Percentiles rank a stretch among this genome's conserved stretches.
Evolutionary conservation across 1,140 invertebrate genomes (phyloP).

Genomic region (Drosophila fuyamai): DNA sequence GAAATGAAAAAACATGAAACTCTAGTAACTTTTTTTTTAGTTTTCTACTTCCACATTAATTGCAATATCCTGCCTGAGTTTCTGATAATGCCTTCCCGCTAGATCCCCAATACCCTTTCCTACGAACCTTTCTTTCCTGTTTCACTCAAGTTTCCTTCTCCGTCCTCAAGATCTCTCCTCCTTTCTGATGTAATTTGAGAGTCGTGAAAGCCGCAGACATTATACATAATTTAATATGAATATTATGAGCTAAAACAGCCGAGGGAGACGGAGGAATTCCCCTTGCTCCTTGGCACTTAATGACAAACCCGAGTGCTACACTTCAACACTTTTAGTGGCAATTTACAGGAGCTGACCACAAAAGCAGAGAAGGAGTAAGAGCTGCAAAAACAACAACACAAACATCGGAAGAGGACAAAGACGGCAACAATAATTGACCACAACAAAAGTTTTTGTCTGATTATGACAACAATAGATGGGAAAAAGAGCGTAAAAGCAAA

Average conservation of each 20-base stretch:
- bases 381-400: constrained; percentile 14
- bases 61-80: constrained; percentile 9
- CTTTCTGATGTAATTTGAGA: constrained; percentile 70
- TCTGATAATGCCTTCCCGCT: constrained; percentile 1
- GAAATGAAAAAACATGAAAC: no score
- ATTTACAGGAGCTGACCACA: constrained; percentile 81
- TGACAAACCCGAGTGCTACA: constrained; percentile 73
- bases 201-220: constrained; percentile 75
- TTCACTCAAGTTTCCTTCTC: constrained; percentile 2
- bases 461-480: constrained; percentile 53
- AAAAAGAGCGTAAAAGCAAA: background rate
- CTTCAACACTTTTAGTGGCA: constrained; percentile 82
- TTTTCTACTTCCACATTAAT: background rate
- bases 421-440: constrained; percentile 64
- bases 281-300: constrained; percentile 40
- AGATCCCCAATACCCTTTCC: constrained; percentile 16
- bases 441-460: constrained; percentile 65
- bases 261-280: background rate
- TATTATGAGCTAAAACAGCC: constrained; percentile 61
- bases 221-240: constrained; percentile 81
- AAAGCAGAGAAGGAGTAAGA: constrained; percentile 17
- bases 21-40: no score
- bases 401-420: constrained; percentile 13
- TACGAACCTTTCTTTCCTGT: constrained; percentile 11
- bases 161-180: constrained; percentile 18